Evolutionary conservation across 2,797 vertebrate species (phyloP), one percentile per base, ranked within the genome.

Genomic region (Semotilus atromaculatus): DNA sequence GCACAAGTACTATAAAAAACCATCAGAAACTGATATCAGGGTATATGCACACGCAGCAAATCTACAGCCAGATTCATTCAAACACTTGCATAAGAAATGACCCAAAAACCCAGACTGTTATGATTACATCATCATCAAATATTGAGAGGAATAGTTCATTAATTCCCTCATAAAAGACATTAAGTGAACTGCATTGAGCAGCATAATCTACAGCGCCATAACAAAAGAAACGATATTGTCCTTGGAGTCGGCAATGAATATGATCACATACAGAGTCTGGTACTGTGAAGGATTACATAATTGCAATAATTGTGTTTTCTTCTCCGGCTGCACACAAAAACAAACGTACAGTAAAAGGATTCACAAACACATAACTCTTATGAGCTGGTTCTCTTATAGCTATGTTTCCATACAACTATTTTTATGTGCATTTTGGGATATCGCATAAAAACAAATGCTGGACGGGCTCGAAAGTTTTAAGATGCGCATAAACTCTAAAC

Each of bases 21-120:
- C 43, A 45, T 16, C 43, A 14, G 4, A 51, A 51, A 48, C 45
- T 51, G 48, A 51, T 51, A 73, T 31, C 45, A 10, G 18, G 45
- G 9, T 13, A 31, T 21, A 31, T 29, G 13, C 11, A 29, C 6
- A 10, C 23, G 10, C 19, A 36, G 31, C 45, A 21, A 34, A 36
- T 21, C 19, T 10, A 13, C 26, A 31, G 9, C 26, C 26, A 34
- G 26, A 51, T 53, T 34, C 31, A 29, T 74, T 43, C 48, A 14
- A 53, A 75, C 23, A 21, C 1, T 36, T 38, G 18, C 51, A 38
- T 75, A 36, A 75, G 29, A 53, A 55, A 75, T 23, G 21, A 36
- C 73, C 31, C 48, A 36, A n/a, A 75, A 62, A 75, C 14, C 19
- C 72, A 75, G 72, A 55, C 3, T 58, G 51, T 38, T 76, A 16